Evolutionary conservation across 2,113 vertebrate genomes (phyloP), one percentile per base, ranked within the genome.

Genomic region (Silurus meridionalis): DNA sequence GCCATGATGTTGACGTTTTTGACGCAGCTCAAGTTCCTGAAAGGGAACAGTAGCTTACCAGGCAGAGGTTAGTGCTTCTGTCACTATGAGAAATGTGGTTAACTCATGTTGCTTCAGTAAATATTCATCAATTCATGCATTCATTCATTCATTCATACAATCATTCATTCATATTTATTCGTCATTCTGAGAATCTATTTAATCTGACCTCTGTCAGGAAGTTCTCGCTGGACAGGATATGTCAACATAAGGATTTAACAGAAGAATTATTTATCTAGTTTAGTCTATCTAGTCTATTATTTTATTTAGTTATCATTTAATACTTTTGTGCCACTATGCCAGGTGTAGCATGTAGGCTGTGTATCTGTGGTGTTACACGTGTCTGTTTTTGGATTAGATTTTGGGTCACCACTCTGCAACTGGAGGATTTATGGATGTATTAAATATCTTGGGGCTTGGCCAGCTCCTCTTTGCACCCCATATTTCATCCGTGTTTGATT

Each of bases 381-480:
- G 63, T 82, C 83, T 83, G 83, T 89, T 89, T 89, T 87, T 83
- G 80, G 86, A 64, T 87, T 83, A 71, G 86, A 64, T 88, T 89
- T 90, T 89, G 90, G 91, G 91, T 91, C 91, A 88, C 74, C 75
- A 80, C 78, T n/a, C 86, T 61, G 72, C 72, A 84, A 82, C 72
- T 87, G 86, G 84, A 89, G 89, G 90, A 91, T 91, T 90, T 92
- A 89, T 92, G 89, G 89, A 89, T 87, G 87, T 90, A 89, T 89
- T 88, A 87, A 89, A 80, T 80, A 88, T 85, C 86, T 82, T 79
- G 67, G 89, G 90, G 89, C 87, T 88, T 86, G 71, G 82, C 79
- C 88, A 69, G 37, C 85, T 89, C 63, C 79, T 87, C 60, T 86
- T 74, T n/a, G 81, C 82, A 86, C 86, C 90, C 89, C 86, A 91